Evolutionary conservation across 1,140 invertebrate genomes (phyloP).

Genomic region (Drosophila ercepeae): DNA sequence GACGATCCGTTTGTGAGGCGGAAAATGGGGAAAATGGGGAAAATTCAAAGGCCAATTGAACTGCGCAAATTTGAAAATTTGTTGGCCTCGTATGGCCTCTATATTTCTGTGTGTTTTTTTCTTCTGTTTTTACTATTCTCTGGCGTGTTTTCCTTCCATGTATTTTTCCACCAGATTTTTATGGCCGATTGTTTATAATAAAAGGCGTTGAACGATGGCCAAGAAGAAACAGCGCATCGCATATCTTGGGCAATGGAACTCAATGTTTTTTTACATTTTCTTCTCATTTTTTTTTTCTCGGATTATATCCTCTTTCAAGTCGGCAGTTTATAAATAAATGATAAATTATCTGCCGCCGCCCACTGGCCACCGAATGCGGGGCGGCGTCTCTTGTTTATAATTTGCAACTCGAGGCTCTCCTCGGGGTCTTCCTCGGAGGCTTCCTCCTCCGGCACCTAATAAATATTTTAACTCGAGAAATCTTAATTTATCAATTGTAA

Average conservation of each 20-base stretch:
- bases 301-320: constrained; percentile 3
- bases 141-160: constrained; percentile 41
- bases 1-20: too few species aligned
- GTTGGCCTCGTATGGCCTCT: constrained; percentile 12
- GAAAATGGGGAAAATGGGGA: constrained; percentile 20
- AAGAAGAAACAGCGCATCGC: constrained; percentile 50
- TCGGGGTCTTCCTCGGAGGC: constrained; percentile 14
- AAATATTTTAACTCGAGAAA: constrained; percentile 20
- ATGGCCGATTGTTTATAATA: constrained; percentile 66
- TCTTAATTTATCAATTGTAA: neutral
- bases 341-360: constrained; percentile 64
- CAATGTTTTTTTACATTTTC: constrained; percentile 33
- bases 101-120: neutral
- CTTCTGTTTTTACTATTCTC: constrained; percentile 7
- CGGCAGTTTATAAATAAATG: constrained; percentile 72
- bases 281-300: constrained; percentile 11
- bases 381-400: constrained; percentile 39
- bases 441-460: constrained; percentile 5
- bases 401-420: constrained; percentile 7
- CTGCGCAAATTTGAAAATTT: constrained; percentile 63
- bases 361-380: neutral
- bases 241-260: constrained; percentile 66
- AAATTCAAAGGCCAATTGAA: constrained; percentile 48
- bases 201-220: constrained; percentile 57
- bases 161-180: constrained; percentile 48